phyloP scores from a whole-genome alignment of 2,888 invertebrate species.

The Drosophila nigritarsus region DNA sequence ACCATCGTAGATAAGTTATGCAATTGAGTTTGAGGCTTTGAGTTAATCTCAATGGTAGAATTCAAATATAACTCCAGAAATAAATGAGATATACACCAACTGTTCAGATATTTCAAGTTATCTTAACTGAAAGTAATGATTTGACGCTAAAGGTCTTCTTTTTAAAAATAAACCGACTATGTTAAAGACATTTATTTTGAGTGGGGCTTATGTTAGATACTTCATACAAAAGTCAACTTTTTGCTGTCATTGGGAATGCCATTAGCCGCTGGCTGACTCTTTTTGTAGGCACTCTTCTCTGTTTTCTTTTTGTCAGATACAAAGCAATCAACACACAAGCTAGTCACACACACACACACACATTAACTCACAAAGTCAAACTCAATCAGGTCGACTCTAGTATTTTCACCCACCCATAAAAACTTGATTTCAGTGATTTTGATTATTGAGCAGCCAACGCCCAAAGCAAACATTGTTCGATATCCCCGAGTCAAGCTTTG shows the following conservation, averaged over 20 bases:
- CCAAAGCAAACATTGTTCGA: constrained; percentile 17
- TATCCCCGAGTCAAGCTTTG: neutral
- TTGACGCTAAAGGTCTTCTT: neutral
- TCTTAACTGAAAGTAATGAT: neutral
- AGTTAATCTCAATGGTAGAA: neutral
- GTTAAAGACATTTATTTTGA: neutral
- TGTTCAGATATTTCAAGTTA: neutral
- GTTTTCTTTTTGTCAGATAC: constrained; percentile 6
- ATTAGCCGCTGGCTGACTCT: constrained; percentile 8
- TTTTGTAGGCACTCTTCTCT: constrained; percentile 2
- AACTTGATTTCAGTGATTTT: constrained; percentile 26
- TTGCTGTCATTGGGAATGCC: constrained; percentile 20
- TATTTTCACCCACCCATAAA: constrained; percentile 29
- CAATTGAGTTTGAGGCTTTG: neutral
- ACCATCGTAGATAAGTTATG: neutral
- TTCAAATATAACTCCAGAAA: neutral
- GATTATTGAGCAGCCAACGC: constrained; percentile 24
- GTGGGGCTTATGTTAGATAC: neutral
- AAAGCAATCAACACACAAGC: constrained; percentile 26
- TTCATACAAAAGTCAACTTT: neutral
- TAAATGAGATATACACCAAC: neutral
- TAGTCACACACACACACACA: neutral
- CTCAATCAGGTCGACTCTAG: constrained; percentile 16
- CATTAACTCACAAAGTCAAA: neutral
- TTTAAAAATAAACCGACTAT: too few species aligned